phyloP scores from a whole-genome alignment of 2,888 invertebrate genomes.

The Sesia apiformis region DNA sequence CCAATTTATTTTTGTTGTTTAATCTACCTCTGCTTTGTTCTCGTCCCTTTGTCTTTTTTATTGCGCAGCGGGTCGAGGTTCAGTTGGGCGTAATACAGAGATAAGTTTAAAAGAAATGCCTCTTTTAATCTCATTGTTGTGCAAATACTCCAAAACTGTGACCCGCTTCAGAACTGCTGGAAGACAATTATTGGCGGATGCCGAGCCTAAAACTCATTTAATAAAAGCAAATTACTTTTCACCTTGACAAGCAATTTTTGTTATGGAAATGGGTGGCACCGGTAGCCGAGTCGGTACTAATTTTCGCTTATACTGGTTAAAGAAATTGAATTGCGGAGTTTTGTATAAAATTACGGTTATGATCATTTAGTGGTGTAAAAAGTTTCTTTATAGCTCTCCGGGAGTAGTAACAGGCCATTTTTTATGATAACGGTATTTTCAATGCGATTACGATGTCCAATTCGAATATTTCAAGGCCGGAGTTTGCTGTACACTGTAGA shows the following conservation, averaged over 20 bases:
- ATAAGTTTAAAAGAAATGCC: slow-evolving; percentile 39
- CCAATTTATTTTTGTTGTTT: slow-evolving; percentile 43
- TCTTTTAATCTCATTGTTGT: slow-evolving; percentile 43
- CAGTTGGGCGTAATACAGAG: slow-evolving; percentile 32
- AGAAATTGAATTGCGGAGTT: slow-evolving; percentile 1
- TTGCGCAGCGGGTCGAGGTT: slow-evolving; percentile 22
- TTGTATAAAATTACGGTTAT: not conserved
- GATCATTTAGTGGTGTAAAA: too few relatives aligned
- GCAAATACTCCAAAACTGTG: slow-evolving; percentile 27
- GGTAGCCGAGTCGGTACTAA: not conserved
- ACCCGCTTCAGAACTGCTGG: slow-evolving; percentile 14
- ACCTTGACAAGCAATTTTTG: slow-evolving; percentile 19
- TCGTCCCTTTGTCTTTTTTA: slow-evolving; percentile 38
- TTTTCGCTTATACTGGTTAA: slow-evolving; percentile 15
- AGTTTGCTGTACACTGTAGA: too few relatives aligned
- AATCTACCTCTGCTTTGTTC: slow-evolving; percentile 45
- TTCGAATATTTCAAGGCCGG: too few relatives aligned
- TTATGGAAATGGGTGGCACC: slow-evolving; percentile 18
- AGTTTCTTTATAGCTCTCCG: too few relatives aligned
- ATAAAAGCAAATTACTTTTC: slow-evolving; percentile 24
- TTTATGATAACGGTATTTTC: too few relatives aligned
- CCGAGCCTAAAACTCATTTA: slow-evolving; percentile 12
- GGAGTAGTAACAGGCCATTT: too few relatives aligned
- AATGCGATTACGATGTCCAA: too few relatives aligned
- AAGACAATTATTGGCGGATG: slow-evolving; percentile 25